phyloP scores from a whole-genome alignment of 2,797 vertebrate species.

The Lepus townsendii region DNA sequence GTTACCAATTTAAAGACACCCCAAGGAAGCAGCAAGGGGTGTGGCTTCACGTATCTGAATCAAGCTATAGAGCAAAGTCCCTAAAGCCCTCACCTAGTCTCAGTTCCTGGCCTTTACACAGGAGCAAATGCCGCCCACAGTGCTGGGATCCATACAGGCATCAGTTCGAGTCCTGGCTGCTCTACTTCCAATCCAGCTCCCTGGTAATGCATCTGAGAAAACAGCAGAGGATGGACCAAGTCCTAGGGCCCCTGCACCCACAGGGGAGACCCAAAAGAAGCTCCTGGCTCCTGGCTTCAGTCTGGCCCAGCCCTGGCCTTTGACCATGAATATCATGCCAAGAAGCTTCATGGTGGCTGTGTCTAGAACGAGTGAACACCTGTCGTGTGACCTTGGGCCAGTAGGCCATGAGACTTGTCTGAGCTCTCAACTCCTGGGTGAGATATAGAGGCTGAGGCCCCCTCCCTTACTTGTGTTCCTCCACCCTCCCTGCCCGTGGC shows the following conservation, averaged over 20 bases:
- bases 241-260: too few species aligned
- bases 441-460: accelerated
- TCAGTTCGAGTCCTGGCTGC: too few species aligned
- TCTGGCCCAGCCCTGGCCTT: too few species aligned
- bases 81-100: neutral
- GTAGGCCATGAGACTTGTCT: neutral
- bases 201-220: too few species aligned
- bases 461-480: neutral
- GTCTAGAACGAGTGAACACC: neutral
- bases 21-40: neutral
- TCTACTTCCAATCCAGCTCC: too few species aligned
- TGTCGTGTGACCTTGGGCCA: neutral
- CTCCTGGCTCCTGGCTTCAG: too few species aligned
- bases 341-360: neutral
- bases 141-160: too few species aligned
- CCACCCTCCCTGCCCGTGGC: too few species aligned
- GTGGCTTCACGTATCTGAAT: neutral
- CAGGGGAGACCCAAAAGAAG: too few species aligned
- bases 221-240: too few species aligned
- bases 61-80: neutral
- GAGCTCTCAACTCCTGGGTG: neutral
- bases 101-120: neutral
- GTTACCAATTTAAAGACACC: neutral
- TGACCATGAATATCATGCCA: neutral
- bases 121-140: neutral